Conservation (phyloP, 92 coral and sea anemone species). For the Heteractis magnifica region DNA sequence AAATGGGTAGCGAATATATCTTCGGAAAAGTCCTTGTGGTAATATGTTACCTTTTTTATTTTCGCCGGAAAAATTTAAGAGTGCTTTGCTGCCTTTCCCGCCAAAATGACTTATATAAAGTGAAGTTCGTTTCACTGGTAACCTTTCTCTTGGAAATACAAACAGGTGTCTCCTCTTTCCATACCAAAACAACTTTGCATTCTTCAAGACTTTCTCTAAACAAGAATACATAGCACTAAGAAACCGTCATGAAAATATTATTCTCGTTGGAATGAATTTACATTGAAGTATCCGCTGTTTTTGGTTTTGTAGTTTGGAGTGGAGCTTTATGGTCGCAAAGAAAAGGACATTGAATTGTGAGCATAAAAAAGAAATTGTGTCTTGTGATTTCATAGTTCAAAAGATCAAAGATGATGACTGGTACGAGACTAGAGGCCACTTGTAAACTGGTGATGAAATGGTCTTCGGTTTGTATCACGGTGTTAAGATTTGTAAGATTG, state of each 20-base stretch:
- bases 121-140: background rate
- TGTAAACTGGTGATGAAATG: conserved; percentile 14
- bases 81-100: background rate
- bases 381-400: conserved; percentile 16
- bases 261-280: background rate
- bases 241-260: background rate
- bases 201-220: background rate
- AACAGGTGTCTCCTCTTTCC: background rate
- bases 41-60: too few relatives aligned
- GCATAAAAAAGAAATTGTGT: background rate
- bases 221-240: background rate
- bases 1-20: too few relatives aligned
- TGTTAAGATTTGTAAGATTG: too few relatives aligned
- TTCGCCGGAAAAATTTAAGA: background rate
- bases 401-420: conserved; percentile 30
- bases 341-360: background rate
- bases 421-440: conserved; percentile 24
- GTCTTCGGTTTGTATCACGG: background rate
- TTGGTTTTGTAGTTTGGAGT: too few relatives aligned
- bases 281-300: too few relatives aligned
- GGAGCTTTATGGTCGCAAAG: too few relatives aligned
- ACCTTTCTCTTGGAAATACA: background rate
- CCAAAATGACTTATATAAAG: background rate
- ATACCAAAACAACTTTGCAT: background rate
- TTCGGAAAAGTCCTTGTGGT: too few relatives aligned